Percentiles rank a stretch among this genome's conserved stretches.
Conservation (phyloP, 2,888 invertebrate species). For the Microctonus aethiopoides region DNA sequence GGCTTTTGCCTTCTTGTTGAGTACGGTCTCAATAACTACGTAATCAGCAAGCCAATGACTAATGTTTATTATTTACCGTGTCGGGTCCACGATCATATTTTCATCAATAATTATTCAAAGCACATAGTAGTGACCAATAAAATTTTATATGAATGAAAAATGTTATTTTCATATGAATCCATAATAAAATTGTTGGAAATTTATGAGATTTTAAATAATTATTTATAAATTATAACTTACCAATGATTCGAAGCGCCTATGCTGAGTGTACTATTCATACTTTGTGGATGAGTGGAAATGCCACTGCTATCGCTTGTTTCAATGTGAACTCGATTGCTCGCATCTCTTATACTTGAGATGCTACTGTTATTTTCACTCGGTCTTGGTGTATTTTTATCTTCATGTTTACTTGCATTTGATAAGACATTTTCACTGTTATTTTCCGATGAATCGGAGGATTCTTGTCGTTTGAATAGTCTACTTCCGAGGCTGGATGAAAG, state of each 20-base stretch:
- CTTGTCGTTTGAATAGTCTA: conserved; percentile 48
- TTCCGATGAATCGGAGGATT: conserved; percentile 52
- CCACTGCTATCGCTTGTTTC: conserved; percentile 50
- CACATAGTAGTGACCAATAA: not conserved
- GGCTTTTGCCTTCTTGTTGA: conserved; percentile 43
- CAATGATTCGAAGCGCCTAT: conserved; percentile 40
- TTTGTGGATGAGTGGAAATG: conserved; percentile 52
- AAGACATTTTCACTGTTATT: conserved; percentile 30
- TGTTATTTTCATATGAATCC: too few relatives aligned
- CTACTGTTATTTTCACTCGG: conserved; percentile 36
- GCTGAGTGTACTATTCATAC: conserved; percentile 47
- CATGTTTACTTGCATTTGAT: conserved; percentile 28
- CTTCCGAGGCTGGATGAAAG: conserved; percentile 47
- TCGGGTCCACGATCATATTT: too few relatives aligned
- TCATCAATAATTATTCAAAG: not conserved
- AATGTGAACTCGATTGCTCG: conserved; percentile 23
- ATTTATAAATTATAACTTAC: too few relatives aligned
- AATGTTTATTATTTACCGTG: conserved; percentile 37
- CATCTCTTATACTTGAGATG: conserved; percentile 20
- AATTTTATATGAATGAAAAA: too few relatives aligned
- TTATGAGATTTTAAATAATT: too few relatives aligned
- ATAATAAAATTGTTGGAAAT: too few relatives aligned
- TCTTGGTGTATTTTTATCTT: conserved; percentile 26
- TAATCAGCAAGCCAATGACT: conserved; percentile 44
- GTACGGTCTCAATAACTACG: conserved; percentile 35